Conservation (phyloP, 2,888 invertebrate species). For the Eupithecia inturbata region DNA sequence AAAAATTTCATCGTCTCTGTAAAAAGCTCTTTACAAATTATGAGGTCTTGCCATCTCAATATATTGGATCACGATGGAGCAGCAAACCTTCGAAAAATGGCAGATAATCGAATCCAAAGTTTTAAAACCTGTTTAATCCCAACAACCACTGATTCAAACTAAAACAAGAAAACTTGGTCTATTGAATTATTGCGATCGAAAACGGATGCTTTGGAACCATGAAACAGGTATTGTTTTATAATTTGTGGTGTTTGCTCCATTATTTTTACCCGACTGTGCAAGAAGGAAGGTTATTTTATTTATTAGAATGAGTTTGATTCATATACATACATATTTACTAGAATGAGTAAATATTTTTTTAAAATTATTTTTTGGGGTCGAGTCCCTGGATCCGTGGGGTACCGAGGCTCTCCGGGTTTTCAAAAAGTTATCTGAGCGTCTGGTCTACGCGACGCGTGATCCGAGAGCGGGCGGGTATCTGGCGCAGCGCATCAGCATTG, state of each 20-base stretch:
- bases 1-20: neutral
- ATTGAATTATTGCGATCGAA: slow-evolving; percentile 48
- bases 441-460: no score
- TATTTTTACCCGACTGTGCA: no score
- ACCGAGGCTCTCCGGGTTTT: no score
- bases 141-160: slow-evolving; percentile 51
- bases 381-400: no score
- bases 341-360: no score
- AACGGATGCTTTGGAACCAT: neutral
- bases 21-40: slow-evolving; percentile 1
- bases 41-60: neutral
- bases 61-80: neutral
- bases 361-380: no score
- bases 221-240: neutral
- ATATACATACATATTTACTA: no score
- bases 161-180: slow-evolving; percentile 52
- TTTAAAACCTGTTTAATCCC: slow-evolving; percentile 54
- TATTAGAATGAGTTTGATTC: neutral
- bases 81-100: slow-evolving; percentile 33
- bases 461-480: no score
- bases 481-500: no score
- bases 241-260: neutral
- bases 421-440: no score
- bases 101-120: slow-evolving; percentile 51
- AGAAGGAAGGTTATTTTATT: no score